A percentile compares a stretch with the other conserved stretches of the same genome.
Conservation (phyloP, 1,140 invertebrate species). For the Drosophila takahashii region DNA sequence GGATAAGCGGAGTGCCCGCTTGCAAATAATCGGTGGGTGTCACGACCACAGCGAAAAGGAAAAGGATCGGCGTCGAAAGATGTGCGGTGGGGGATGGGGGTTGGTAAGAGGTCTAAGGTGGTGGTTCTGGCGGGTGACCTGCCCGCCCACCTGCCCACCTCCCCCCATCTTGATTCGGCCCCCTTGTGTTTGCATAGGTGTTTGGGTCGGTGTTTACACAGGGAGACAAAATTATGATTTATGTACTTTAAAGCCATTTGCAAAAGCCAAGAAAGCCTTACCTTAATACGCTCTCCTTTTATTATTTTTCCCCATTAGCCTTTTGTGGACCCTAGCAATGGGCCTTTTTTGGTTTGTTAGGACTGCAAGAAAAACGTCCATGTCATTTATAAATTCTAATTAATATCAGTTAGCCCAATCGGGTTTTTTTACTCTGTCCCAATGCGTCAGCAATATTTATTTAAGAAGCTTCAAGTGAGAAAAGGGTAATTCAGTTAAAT, state of each 20-base stretch:
- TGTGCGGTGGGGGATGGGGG: slow-evolving; percentile 21
- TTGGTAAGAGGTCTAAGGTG: slow-evolving; percentile 24
- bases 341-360: background rate
- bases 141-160: slow-evolving; percentile 4
- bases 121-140: slow-evolving; percentile 10
- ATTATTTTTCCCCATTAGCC: background rate
- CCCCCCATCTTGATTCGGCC: slow-evolving; percentile 22
- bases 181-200: slow-evolving; percentile 52
- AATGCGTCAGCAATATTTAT: background rate
- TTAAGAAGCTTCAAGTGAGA: too few relatives aligned
- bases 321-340: background rate
- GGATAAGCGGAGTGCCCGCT: slow-evolving; percentile 83
- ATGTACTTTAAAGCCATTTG: slow-evolving; percentile 36
- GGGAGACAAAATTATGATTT: slow-evolving; percentile 46
- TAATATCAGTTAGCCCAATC: background rate
- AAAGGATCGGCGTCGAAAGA: slow-evolving; percentile 28
- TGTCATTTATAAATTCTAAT: background rate
- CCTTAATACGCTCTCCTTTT: background rate
- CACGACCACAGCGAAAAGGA: slow-evolving; percentile 19
- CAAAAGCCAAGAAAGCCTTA: slow-evolving; percentile 24
- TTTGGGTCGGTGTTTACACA: slow-evolving; percentile 47
- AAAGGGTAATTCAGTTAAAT: background rate
- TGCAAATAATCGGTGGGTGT: slow-evolving; percentile 84
- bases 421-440: background rate
- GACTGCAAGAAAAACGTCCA: background rate